Conservation (phyloP, 2,113 vertebrate species). For the Uria lomvia region DNA sequence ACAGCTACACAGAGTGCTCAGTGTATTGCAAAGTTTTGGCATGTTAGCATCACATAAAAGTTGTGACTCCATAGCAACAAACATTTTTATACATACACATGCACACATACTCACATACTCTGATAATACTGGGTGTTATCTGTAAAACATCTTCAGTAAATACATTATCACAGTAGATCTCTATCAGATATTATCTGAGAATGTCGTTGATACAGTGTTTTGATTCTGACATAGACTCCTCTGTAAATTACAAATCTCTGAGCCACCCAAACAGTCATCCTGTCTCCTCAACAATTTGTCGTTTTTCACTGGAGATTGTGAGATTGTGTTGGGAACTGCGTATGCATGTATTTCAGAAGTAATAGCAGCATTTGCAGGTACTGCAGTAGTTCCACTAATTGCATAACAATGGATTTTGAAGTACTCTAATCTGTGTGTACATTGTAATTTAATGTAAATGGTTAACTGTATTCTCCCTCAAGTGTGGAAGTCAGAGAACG, state of each 20-base stretch:
- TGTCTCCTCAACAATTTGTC: not conserved
- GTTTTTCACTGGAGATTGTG: not conserved
- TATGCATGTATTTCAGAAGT: not conserved
- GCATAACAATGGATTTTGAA: not conserved
- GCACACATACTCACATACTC: not conserved
- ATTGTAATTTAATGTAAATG: not conserved
- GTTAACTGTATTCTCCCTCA: constrained; percentile 6
- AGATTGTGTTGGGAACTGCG: not conserved
- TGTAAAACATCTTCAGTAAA: not conserved
- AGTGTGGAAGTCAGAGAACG: not conserved
- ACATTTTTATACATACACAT: not conserved
- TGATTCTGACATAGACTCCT: not conserved
- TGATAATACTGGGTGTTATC: not conserved
- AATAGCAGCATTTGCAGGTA: not conserved
- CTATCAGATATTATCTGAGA: not conserved
- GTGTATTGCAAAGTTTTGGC: not conserved
- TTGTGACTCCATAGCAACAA: not conserved
- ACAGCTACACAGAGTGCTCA: not conserved
- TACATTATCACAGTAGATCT: not conserved
- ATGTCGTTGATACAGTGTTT: not conserved
- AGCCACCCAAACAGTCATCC: not conserved
- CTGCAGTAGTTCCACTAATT: not conserved
- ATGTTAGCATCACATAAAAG: not conserved
- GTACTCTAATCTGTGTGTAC: not conserved
- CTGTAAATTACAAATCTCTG: not conserved